phyloP scores from a whole-genome alignment of 2,888 invertebrate genomes.

The Aporophyla lueneburgensis region DNA sequence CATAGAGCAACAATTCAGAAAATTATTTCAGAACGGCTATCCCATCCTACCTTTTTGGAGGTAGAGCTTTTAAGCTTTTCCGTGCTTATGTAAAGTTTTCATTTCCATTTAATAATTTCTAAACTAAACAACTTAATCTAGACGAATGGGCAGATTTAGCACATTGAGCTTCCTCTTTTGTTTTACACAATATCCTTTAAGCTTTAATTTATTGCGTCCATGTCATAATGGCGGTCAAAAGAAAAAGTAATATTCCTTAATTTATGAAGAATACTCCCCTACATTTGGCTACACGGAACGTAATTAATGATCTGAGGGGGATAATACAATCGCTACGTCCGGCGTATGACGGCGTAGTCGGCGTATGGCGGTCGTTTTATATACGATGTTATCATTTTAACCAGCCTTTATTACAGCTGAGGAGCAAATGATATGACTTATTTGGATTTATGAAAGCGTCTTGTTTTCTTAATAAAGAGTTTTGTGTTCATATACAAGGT shows the following conservation, averaged over 20 bases:
- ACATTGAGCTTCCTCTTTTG: conserved; percentile 2
- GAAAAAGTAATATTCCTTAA: conserved; percentile 14
- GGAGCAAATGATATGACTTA: conserved; percentile 8
- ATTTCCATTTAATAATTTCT: background rate
- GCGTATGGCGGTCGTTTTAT: background rate
- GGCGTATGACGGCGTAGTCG: conserved; percentile 10
- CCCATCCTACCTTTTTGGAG: background rate
- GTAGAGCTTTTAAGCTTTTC: conserved; percentile 9
- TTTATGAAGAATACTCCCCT: conserved; percentile 35
- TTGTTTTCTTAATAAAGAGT: background rate
- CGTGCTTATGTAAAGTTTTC: background rate
- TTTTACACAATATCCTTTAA: conserved; percentile 1
- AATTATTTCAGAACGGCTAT: background rate
- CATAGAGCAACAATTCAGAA: background rate
- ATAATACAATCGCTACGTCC: conserved; percentile 50
- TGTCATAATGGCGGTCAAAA: conserved; percentile 3
- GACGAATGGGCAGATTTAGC: conserved; percentile 6
- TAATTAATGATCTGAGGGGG: conserved; percentile 42
- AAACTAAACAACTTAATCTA: conserved; percentile 9
- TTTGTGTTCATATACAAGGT: no score
- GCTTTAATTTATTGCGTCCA: conserved; percentile 16
- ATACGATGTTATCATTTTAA: conserved; percentile 33
- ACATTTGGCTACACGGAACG: conserved; percentile 15
- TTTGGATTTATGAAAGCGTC: background rate
- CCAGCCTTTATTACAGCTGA: conserved; percentile 14